phyloP scores from a whole-genome alignment of 2,888 invertebrate species.

The Nemurella pictetii region DNA sequence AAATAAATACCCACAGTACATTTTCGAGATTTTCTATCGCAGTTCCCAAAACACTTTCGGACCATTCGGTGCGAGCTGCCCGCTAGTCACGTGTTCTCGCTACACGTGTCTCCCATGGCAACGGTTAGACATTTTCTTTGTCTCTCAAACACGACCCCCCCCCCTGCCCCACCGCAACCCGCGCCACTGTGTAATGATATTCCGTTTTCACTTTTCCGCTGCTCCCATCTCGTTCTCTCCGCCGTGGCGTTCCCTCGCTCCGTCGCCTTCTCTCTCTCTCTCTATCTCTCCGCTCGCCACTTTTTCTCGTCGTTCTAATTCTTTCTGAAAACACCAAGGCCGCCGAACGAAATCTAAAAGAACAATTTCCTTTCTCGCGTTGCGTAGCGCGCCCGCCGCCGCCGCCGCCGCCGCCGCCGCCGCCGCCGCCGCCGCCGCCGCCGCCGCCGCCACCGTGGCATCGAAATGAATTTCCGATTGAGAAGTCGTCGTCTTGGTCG shows the following conservation, averaged over 20 bases:
- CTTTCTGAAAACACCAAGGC: background rate
- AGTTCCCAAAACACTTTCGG: too few relatives aligned
- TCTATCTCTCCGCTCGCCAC: background rate
- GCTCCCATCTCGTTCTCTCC: background rate
- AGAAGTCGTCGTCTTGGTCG: background rate
- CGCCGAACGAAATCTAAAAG: background rate
- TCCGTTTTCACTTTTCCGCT: conserved; percentile 11
- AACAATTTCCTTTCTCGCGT: background rate
- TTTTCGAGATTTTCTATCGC: too few relatives aligned
- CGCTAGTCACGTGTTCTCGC: background rate
- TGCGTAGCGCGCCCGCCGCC: background rate
- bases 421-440: too few relatives aligned
- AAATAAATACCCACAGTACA: too few relatives aligned
- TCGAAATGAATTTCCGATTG: background rate
- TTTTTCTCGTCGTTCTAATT: conserved; percentile 35
- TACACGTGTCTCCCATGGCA: background rate
- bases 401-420: too few relatives aligned
- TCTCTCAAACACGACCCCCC: background rate
- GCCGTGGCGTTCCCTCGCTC: conserved; percentile 22
- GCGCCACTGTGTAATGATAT: background rate
- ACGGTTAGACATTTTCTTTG: background rate
- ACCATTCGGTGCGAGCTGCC: too few relatives aligned
- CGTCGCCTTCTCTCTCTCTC: conserved; percentile 26
- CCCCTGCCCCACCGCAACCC: background rate
- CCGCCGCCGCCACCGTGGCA: too few relatives aligned